These are phyloP conservation scores for Phorcus lineatus DNA, from an alignment of 2,888 invertebrate genomes.

Conservation along the genomic window DNA sequence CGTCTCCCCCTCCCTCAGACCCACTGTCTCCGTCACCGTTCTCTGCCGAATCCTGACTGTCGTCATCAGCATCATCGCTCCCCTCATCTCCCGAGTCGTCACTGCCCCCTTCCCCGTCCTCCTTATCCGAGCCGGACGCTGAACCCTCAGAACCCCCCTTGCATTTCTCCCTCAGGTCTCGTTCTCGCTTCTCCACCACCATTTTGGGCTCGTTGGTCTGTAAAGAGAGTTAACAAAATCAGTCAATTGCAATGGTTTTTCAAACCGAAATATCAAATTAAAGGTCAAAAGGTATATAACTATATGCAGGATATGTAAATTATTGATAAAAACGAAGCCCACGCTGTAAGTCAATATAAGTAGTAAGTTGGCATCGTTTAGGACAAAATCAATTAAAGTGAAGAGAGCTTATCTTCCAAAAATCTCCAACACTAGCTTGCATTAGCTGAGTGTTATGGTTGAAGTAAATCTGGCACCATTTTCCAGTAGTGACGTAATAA, in stretches of 20 bases:
- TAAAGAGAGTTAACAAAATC: neutral
- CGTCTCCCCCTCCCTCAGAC: neutral
- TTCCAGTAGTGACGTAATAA: too few relatives aligned
- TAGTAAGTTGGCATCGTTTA: too few relatives aligned
- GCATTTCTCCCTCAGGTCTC: neutral
- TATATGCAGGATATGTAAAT: too few relatives aligned
- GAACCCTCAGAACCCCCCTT: neutral
- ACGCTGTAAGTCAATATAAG: too few relatives aligned
- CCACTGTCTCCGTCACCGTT: slow-evolving; percentile 3
- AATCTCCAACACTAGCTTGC: too few relatives aligned
- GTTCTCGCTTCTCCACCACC: neutral
- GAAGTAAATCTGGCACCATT: too few relatives aligned
- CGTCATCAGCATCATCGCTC: neutral
- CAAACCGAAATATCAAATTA: neutral
- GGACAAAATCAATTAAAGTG: too few relatives aligned
- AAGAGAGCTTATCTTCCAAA: too few relatives aligned
- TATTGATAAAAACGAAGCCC: too few relatives aligned
- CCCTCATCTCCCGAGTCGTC: neutral
- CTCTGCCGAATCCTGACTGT: neutral
- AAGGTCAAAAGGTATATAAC: too few relatives aligned
- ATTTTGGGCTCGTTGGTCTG: slow-evolving; percentile 14
- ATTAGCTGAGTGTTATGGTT: too few relatives aligned
- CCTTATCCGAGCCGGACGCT: slow-evolving; percentile 5
- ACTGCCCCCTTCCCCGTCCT: neutral
- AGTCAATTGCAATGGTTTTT: neutral